A percentile compares a stretch with the other conserved stretches of the same genome.
Evolutionary conservation across 1,140 invertebrate genomes (phyloP).

Genomic region (Drosophila lini): DNA sequence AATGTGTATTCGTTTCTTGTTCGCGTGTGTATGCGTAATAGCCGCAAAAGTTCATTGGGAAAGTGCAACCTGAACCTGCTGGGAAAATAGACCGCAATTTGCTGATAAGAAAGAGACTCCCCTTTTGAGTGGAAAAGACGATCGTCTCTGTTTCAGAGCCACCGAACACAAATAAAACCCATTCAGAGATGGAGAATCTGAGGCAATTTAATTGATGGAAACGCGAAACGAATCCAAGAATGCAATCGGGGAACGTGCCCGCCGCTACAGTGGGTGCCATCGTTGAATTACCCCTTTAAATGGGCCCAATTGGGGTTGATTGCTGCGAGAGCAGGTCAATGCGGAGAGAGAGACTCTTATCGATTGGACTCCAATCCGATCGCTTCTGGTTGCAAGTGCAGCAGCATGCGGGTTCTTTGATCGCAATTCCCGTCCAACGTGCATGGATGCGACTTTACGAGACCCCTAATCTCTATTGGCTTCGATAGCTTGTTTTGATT

Average conservation of each 20-base stretch:
- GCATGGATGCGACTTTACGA: constrained; percentile 33
- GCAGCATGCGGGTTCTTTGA: constrained; percentile 37
- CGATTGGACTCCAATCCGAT: constrained; percentile 22
- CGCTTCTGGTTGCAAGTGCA: constrained; percentile 27
- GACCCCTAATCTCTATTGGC: constrained; percentile 60
- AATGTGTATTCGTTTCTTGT: constrained; percentile 1
- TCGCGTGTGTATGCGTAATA: constrained; percentile 34
- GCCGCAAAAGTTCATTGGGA: constrained; percentile 73
- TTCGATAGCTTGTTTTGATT: constrained; percentile 70
- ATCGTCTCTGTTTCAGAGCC: constrained; percentile 11
- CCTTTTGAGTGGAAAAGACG: constrained; percentile 54
- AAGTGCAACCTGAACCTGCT: constrained; percentile 72
- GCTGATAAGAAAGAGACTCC: constrained; percentile 61
- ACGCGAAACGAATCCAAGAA: constrained; percentile 12
- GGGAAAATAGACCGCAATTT: constrained; percentile 72
- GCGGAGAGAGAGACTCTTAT: constrained; percentile 29
- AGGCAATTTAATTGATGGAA: constrained; percentile 42
- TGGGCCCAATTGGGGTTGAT: constrained; percentile 17
- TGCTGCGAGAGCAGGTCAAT: background rate
- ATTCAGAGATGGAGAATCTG: constrained; percentile 17
- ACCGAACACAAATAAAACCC: constrained; percentile 28
- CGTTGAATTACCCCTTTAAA: constrained; percentile 21
- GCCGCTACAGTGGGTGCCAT: constrained; percentile 33
- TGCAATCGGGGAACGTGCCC: constrained; percentile 31
- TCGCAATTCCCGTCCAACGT: constrained; percentile 36